Evolutionary conservation across 1,140 invertebrate species (phyloP), one percentile per base, ranked within the genome.

Genomic region (Cydia fagiglandana): DNA sequence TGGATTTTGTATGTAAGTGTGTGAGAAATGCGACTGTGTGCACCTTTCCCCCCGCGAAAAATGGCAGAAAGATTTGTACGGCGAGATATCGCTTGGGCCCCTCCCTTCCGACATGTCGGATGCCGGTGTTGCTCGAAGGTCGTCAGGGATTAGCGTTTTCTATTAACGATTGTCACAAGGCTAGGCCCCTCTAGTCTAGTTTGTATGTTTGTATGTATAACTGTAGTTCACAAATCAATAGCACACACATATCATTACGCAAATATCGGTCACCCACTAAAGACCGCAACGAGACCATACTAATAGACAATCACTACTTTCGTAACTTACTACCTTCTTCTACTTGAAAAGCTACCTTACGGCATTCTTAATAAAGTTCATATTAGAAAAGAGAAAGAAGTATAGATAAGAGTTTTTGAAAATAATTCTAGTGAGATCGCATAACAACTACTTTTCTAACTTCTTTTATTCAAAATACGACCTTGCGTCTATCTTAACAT

Each of bases 201-300:
- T 12, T 45, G n/a, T n/a, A 45, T 45, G 12, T 1, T 45, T 34
- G 0, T 34, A 34, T 5, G 34, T 34, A 10, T 88, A 75, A 75
- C 73, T 78, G 38, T 74, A 73, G n/a, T 38, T 41, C 4, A 68
- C 64, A 74, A 74, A 38, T 38, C 47, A 50, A 61, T 12, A 61
- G 20, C 20, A 24, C 56, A 61, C 9, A 56, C 20, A 56, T n/a
- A n/a, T 50, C 47, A 7, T 24, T 61, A 61, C 9, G 56, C 20
- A 61, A 12, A 61, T 24, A 61, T 61, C 56, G 56, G 56, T 61
- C 56, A 61, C 56, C 56, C 56, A 61, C 15, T 61, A 61, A 24
- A 61, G 6, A 61, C 56, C 56, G n/a, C 56, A 61, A 61, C 20
- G 17, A 61, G 20, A 61, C 20, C 56, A 61, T 10, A 24, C 56